These are phyloP conservation scores for Heteronetta atricapilla DNA, from an alignment of 2,113 vertebrate genomes.

Conservation along the genomic window DNA sequence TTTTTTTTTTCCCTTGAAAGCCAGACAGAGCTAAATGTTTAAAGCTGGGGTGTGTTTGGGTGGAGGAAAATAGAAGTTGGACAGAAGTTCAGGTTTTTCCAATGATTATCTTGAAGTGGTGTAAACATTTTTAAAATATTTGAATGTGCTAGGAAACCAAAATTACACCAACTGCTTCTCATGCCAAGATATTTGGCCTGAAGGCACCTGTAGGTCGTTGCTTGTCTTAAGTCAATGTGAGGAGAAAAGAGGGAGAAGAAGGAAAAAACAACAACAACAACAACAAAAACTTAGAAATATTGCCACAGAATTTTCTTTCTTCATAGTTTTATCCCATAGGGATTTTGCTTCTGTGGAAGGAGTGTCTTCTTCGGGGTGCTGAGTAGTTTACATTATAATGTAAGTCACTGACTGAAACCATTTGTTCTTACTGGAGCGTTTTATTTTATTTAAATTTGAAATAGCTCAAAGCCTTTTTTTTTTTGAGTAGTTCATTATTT, in stretches of 20 bases:
- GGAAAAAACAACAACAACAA: too few relatives aligned
- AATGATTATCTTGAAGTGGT: conserved; percentile 22
- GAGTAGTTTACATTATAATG: background rate
- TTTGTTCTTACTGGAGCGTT: background rate
- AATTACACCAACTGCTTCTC: conserved; percentile 21
- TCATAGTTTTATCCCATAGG: background rate
- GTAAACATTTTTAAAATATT: conserved; percentile 68
- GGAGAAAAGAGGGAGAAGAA: background rate
- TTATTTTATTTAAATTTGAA: background rate
- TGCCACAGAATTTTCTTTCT: background rate
- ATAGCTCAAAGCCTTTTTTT: background rate
- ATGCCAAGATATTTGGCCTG: conserved; percentile 49
- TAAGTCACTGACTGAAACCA: background rate
- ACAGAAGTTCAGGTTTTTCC: conserved; percentile 23
- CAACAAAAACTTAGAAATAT: background rate
- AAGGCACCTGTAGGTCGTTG: conserved; percentile 63
- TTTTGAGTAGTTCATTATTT: background rate
- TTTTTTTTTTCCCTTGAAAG: background rate
- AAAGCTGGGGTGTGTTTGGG: conserved; percentile 27
- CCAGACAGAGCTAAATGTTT: conserved; percentile 26
- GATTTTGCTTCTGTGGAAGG: background rate
- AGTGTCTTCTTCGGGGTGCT: background rate
- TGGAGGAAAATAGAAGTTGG: background rate
- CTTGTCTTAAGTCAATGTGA: conserved; percentile 23
- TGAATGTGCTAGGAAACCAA: conserved; percentile 61